These are phyloP conservation scores for Blennius ocellaris DNA, from an alignment of 2,113 vertebrate genomes.

Conservation along the genomic window DNA sequence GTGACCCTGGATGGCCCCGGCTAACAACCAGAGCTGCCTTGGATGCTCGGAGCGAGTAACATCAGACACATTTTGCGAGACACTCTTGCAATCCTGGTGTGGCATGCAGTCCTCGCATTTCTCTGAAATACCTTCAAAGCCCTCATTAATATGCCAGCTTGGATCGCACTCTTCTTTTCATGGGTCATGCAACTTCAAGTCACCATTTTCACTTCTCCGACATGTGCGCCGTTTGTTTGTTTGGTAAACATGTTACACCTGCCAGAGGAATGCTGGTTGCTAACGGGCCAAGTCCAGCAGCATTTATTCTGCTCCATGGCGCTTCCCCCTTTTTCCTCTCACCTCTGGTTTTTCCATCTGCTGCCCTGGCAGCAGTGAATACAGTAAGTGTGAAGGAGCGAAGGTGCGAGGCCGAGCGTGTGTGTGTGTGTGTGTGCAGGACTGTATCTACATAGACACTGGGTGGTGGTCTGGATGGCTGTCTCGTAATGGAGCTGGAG, in stretches of 20 bases:
- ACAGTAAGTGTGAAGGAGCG: constrained; percentile 74
- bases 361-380: constrained; percentile 85
- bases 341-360: constrained; percentile 84
- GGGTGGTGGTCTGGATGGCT: constrained; percentile 58
- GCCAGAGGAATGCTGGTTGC: constrained; percentile 87
- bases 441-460: constrained; percentile 50
- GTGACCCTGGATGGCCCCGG: constrained; percentile 76
- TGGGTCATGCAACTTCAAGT: constrained; percentile 80
- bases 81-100: constrained; percentile 72
- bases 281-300: constrained; percentile 84
- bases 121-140: constrained; percentile 69
- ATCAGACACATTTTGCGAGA: constrained; percentile 80
- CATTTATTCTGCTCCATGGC: constrained; percentile 86
- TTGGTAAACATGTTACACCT: constrained; percentile 94
- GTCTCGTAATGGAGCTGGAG: constrained; percentile 79
- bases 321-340: constrained; percentile 73
- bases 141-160: constrained; percentile 58
- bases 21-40: constrained; percentile 72
- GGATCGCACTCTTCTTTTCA: constrained; percentile 78
- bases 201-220: constrained; percentile 70
- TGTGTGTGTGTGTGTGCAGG: constrained; percentile 61
- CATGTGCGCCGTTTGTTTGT: constrained; percentile 84
- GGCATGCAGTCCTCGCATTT: constrained; percentile 74
- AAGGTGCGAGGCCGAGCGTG: constrained; percentile 54
- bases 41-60: constrained; percentile 81